phyloP scores from a whole-genome alignment of 2,113 vertebrate genomes.

The Shinisaurus crocodilurus region DNA sequence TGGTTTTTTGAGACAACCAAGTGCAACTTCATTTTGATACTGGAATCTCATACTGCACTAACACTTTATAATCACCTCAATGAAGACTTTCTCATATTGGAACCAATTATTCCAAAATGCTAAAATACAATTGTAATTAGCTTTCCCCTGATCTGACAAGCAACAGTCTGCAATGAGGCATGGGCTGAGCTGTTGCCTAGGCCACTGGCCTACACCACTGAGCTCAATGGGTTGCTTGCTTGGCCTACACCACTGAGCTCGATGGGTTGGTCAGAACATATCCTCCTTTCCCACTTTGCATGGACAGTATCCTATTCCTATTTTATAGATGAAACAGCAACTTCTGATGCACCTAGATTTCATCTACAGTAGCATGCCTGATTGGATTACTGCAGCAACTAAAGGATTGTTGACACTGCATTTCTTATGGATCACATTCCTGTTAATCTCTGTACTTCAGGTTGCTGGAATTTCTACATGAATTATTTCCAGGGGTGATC shows the following conservation, averaged over 20 bases:
- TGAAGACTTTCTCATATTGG: not conserved
- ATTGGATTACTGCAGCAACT: not conserved
- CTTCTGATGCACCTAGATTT: too few relatives aligned
- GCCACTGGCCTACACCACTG: not conserved
- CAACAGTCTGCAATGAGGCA: not conserved
- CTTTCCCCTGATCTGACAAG: not conserved
- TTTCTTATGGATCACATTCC: not conserved
- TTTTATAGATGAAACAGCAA: not conserved
- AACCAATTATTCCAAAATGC: not conserved
- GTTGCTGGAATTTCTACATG: not conserved
- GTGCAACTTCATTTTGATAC: not conserved
- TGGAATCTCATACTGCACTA: not conserved
- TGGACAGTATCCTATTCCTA: not conserved
- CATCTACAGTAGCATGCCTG: not conserved
- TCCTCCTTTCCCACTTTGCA: not conserved
- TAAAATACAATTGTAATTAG: not conserved
- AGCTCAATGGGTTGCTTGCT: too few relatives aligned
- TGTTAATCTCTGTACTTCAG: not conserved
- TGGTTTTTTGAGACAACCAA: not conserved
- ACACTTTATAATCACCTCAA: not conserved
- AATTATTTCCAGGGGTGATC: not conserved
- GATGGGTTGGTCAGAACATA: too few relatives aligned
- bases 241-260: too few relatives aligned
- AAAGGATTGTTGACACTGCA: not conserved
- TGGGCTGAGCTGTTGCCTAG: not conserved